phyloP scores from a whole-genome alignment of 2,888 invertebrate genomes.

The Autographa pulchrina region DNA sequence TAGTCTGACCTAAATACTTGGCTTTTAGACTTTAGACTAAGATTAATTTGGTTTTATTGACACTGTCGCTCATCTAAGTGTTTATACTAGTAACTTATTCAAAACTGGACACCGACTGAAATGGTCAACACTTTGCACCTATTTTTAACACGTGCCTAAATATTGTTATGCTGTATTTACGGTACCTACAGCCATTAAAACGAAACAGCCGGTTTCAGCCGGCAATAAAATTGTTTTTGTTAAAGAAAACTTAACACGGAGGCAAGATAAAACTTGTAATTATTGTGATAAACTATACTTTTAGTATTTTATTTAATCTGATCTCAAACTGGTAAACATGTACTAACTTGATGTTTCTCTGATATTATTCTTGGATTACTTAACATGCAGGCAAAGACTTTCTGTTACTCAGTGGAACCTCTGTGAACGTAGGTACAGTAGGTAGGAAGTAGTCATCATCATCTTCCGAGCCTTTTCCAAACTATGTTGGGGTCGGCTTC shows the following conservation, averaged over 20 bases:
- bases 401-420: too few species aligned
- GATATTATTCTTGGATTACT: not conserved
- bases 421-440: too few species aligned
- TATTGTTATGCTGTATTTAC: conserved; percentile 11
- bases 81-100: not conserved
- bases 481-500: too few species aligned
- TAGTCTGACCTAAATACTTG: not conserved
- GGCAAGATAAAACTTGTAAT: conserved; percentile 25
- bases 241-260: conserved; percentile 40
- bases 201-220: conserved; percentile 30
- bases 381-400: not conserved
- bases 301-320: not conserved
- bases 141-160: not conserved
- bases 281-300: conserved; percentile 3
- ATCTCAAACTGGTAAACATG: not conserved
- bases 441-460: too few species aligned
- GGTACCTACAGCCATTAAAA: conserved; percentile 20
- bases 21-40: not conserved
- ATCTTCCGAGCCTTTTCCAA: too few species aligned
- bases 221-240: conserved; percentile 46
- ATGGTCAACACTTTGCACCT: not conserved
- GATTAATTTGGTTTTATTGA: not conserved
- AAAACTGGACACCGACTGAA: not conserved
- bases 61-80: not conserved
- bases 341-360: not conserved